These are phyloP conservation scores for Thermophis baileyi DNA, from an alignment of 2,113 vertebrate species.

Conservation along the genomic window DNA sequence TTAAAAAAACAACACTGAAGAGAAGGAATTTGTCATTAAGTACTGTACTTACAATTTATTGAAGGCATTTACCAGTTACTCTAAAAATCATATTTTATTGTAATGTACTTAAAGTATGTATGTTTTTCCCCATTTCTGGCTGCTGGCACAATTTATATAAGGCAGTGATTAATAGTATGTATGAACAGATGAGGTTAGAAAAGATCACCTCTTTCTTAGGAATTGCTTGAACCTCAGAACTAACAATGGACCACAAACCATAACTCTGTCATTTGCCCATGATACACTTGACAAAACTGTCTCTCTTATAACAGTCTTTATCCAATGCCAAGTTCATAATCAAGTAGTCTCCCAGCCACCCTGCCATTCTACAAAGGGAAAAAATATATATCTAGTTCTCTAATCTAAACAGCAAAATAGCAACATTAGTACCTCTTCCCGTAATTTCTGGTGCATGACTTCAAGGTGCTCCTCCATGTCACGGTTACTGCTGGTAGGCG, in stretches of 20 bases:
- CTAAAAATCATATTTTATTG: neutral
- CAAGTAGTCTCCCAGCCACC: neutral
- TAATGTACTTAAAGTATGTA: neutral
- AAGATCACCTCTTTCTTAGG: neutral
- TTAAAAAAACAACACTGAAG: neutral
- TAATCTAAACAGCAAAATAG: neutral
- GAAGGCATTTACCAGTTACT: neutral
- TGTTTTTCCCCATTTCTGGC: neutral
- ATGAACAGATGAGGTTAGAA: too few species aligned
- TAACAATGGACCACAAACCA: neutral
- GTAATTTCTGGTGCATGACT: conserved; percentile 77
- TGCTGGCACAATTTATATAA: neutral
- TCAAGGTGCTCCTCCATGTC: conserved; percentile 78
- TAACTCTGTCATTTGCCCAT: neutral
- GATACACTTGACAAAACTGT: neutral
- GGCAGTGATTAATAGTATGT: neutral
- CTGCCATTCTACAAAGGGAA: too few species aligned
- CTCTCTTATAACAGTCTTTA: neutral
- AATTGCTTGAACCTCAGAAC: neutral
- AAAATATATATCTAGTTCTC: neutral
- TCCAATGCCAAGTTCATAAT: neutral
- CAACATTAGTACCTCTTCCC: conserved; percentile 77
- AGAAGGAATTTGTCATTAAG: neutral
- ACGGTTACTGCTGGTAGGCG: conserved; percentile 26
- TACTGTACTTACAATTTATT: neutral